phyloP scores from a whole-genome alignment of 2,797 vertebrate species.

The Parambassis ranga region DNA sequence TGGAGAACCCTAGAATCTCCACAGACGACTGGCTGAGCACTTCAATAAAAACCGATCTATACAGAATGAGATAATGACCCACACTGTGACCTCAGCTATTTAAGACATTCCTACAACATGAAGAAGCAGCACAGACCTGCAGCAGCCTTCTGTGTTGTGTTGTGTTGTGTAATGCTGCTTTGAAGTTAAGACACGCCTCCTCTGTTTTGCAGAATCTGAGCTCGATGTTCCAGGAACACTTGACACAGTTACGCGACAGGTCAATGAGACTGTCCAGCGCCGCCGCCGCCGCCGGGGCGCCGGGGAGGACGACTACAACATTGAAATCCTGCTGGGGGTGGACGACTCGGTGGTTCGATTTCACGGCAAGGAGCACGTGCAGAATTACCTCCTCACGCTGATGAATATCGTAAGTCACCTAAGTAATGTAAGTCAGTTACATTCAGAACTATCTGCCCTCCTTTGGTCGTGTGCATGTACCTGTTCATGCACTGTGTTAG shows the following conservation, averaged over 20 bases:
- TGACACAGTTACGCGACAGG: slow-evolving; percentile 76
- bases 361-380: slow-evolving; percentile 97
- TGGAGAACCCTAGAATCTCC: no score
- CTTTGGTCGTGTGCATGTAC: no score
- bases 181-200: no score
- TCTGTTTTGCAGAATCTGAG: slow-evolving; percentile 63
- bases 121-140: background rate
- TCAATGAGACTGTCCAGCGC: slow-evolving; percentile 82
- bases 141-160: no score
- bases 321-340: slow-evolving; percentile 95
- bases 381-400: slow-evolving; percentile 97
- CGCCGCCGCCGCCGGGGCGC: slow-evolving; percentile 83
- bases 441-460: no score
- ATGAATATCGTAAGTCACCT: slow-evolving; percentile 96
- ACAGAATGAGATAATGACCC: no score
- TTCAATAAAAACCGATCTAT: accelerated
- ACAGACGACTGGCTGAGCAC: accelerated
- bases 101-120: background rate
- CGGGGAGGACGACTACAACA: slow-evolving; percentile 90
- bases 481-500: no score
- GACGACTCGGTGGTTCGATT: slow-evolving; percentile 97
- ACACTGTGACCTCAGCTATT: background rate
- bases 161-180: no score
- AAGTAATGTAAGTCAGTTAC: no score
- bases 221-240: slow-evolving; percentile 72